Evolutionary conservation across 2,888 invertebrate genomes (phyloP), one percentile per base, ranked within the genome.

Genomic region (Sericinus montela): DNA sequence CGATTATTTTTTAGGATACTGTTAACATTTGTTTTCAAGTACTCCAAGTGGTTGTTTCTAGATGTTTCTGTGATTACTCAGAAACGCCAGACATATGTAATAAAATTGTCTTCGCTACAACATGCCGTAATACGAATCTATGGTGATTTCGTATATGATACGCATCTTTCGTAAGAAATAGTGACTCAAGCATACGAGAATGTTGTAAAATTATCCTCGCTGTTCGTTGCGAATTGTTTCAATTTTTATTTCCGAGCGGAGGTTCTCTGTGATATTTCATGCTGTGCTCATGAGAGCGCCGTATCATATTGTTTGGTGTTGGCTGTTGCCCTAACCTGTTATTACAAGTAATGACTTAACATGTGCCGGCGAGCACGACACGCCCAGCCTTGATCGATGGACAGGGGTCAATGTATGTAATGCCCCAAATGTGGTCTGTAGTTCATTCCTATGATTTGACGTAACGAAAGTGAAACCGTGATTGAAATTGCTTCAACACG

Each of bases 301-400:
- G 42, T 16, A 32, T 15, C 28, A 25, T 39, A 69, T 72, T 73
- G 72, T 72, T 69, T 60, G 52, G 61, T 61, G 63, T 64, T 67
- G 56, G 66, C 63, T 63, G 55, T 62, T 63, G 54, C 63, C 62
- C 65, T 53, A 73, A 71, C 74, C 62, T 69, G 63, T 67, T 69
- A 69, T 67, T 67, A 67, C 56, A 54, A 58, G 64, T 64, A 67
- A 69, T 69, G 58, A 64, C 58, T 66, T 66, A 64, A 64, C 65
- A 65, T 63, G 61, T 56, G 56, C 54, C 52, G 63, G 60, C 58
- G 57, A 32, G 28, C 42, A 40, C 43, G 60, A 51, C 71, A 70
- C 75, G 76, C 75, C 76, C 69, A 59, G 49, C 55, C 52, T 63
- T 70, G 70, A 73, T 73, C 68, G 69, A 72, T 71, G 67, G 60